Conservation (phyloP, 2,113 vertebrate species). For the Malurus elegans region DNA sequence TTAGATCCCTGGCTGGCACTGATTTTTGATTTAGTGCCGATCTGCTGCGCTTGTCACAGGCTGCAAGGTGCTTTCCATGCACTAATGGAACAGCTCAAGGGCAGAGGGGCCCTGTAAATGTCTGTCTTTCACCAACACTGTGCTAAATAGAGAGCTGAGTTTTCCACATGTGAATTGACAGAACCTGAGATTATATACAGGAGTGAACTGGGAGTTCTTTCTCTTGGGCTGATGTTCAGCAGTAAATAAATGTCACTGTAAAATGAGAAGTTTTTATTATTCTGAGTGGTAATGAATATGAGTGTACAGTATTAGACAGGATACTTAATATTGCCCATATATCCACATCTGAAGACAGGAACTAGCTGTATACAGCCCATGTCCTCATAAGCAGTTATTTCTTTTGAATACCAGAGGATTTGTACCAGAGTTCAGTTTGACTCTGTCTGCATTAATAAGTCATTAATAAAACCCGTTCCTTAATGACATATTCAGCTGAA, state of each 20-base stretch:
- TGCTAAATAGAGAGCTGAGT: constrained; percentile 80
- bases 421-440: constrained; percentile 11
- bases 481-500: constrained; percentile 71
- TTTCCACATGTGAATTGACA: constrained; percentile 79
- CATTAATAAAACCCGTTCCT: constrained; percentile 74
- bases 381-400: neutral
- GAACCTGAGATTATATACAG: constrained; percentile 71
- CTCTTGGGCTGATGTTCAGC: neutral
- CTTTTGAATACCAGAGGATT: neutral
- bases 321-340: constrained; percentile 70
- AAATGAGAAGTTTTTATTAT: constrained; percentile 72
- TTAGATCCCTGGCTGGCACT: constrained; percentile 99
- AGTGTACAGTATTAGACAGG: constrained; percentile 68
- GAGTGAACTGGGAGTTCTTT: constrained; percentile 61
- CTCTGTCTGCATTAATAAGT: constrained; percentile 56
- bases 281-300: constrained; percentile 72
- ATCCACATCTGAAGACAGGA: constrained; percentile 64
- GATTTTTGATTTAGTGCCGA: constrained; percentile 99
- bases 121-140: constrained; percentile 80
- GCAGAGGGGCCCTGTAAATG: constrained; percentile 88
- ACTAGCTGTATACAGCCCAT: constrained; percentile 4
- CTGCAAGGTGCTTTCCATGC: constrained; percentile 99
- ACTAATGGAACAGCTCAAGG: constrained; percentile 99
- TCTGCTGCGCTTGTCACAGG: constrained; percentile 99
- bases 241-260: constrained; percentile 63